Percentiles rank a stretch among this genome's conserved stretches.
phyloP scores from a whole-genome alignment of 2,888 invertebrate species.

The Cybosia mesomella region DNA sequence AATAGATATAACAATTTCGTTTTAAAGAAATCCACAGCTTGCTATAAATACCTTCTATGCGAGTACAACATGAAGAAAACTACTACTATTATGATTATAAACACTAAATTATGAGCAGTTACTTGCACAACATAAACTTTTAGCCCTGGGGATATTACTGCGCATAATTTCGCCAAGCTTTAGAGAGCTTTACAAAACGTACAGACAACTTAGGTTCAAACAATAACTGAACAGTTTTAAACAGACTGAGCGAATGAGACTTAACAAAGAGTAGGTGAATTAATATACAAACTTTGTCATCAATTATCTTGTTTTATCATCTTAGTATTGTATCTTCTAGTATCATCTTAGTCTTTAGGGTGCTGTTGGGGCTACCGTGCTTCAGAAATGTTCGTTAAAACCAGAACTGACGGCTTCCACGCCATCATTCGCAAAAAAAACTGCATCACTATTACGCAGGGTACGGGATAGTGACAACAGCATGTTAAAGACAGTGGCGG shows the following conservation, averaged over 20 bases:
- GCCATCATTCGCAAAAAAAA: too few relatives aligned
- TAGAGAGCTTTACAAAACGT: slow-evolving; percentile 3
- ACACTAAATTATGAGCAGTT: slow-evolving; percentile 29
- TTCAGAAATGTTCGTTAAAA: too few relatives aligned
- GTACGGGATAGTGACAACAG: too few relatives aligned
- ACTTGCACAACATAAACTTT: slow-evolving; percentile 39
- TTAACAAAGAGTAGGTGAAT: background rate
- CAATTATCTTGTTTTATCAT: too few relatives aligned
- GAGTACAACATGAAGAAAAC: background rate
- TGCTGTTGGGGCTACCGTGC: too few relatives aligned
- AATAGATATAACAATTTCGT: background rate
- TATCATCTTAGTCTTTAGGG: too few relatives aligned
- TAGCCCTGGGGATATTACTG: slow-evolving; percentile 22
- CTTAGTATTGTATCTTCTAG: too few relatives aligned
- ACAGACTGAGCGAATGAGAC: background rate
- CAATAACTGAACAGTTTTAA: background rate
- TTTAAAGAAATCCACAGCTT: background rate
- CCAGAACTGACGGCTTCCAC: too few relatives aligned
- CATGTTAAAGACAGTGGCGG: too few relatives aligned
- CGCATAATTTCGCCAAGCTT: slow-evolving; percentile 26
- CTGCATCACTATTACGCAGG: too few relatives aligned
- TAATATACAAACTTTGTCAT: too few relatives aligned
- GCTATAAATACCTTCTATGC: background rate
- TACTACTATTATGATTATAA: slow-evolving; percentile 20
- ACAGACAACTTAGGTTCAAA: background rate